Conservation (phyloP, 2,113 vertebrate species). For the Hippocampus barbouri region DNA sequence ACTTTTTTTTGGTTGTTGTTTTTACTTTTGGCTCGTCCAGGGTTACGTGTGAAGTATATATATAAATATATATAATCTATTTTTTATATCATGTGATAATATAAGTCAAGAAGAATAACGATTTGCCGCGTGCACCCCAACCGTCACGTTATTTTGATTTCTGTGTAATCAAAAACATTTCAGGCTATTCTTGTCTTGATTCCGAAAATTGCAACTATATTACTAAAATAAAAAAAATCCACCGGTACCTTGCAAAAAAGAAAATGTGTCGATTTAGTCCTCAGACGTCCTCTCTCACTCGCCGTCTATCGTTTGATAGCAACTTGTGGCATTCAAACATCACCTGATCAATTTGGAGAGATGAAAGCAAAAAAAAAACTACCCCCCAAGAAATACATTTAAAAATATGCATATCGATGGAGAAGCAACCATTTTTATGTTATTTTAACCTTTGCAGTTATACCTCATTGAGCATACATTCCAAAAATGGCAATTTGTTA, state of each 20-base stretch:
- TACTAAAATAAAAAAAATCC: constrained; percentile 23
- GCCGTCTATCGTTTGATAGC: constrained; percentile 97
- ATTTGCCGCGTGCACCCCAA: constrained; percentile 56
- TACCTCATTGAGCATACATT: constrained; percentile 99
- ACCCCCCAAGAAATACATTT: too few species aligned
- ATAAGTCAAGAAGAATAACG: constrained; percentile 69
- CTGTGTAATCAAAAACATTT: constrained; percentile 40
- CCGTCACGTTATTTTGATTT: constrained; percentile 68
- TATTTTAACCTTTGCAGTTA: constrained; percentile 90
- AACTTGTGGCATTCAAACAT: constrained; percentile 83
- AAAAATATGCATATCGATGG: constrained; percentile 76
- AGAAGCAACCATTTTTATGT: constrained; percentile 86
- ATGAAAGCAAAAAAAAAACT: constrained; percentile 27
- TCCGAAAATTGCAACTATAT: constrained; percentile 23
- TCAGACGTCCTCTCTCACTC: constrained; percentile 83
- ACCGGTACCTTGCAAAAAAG: constrained; percentile 70
- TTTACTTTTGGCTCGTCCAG: constrained; percentile 54
- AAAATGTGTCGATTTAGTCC: constrained; percentile 67
- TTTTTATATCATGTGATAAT: constrained; percentile 74
- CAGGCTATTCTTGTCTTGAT: not conserved
- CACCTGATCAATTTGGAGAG: constrained; percentile 64
- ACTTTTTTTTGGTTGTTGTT: constrained; percentile 21
- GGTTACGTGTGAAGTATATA: constrained; percentile 71
- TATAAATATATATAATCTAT: constrained; percentile 14
- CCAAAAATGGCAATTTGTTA: constrained; percentile 89